Evolutionary conservation across 2,113 vertebrate genomes (phyloP).

Genomic region (Pedetes capensis): DNA sequence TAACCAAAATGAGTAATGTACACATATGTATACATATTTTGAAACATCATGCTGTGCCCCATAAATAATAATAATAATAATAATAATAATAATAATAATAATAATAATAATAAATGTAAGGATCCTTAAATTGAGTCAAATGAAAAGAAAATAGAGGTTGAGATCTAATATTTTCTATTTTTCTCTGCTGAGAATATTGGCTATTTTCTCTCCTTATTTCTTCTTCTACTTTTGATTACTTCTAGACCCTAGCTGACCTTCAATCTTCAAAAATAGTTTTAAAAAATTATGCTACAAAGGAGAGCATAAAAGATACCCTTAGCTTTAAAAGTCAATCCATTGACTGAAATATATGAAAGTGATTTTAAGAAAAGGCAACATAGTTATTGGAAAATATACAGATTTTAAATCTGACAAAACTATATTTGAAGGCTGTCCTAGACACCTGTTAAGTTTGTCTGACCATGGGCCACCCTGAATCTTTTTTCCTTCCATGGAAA

Average conservation of each 20-base stretch:
- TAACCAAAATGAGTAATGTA: too few species aligned
- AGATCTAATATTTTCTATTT: not conserved
- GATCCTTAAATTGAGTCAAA: not conserved
- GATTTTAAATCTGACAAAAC: not conserved
- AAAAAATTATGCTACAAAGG: not conserved
- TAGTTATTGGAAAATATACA: not conserved
- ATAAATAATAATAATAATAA: not conserved
- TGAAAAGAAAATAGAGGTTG: not conserved
- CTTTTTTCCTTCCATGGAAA: not conserved
- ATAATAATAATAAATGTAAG: not conserved
- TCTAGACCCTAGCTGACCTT: not conserved
- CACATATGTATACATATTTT: not conserved
- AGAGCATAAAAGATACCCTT: not conserved
- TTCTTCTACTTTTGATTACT: not conserved
- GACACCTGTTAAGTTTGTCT: not conserved
- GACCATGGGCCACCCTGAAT: not conserved
- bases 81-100: not conserved
- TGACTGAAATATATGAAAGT: not conserved
- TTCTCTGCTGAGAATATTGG: not conserved
- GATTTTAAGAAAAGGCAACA: not conserved
- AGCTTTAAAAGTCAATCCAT: not conserved
- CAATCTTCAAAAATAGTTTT: conserved; percentile 16
- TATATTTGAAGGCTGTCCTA: not conserved
- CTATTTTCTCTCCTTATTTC: not conserved
- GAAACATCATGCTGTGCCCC: not conserved